Base-by-base conservation (phyloP, 2,113 vertebrate genomes). In the Amphilophus citrinellus region DNA sequence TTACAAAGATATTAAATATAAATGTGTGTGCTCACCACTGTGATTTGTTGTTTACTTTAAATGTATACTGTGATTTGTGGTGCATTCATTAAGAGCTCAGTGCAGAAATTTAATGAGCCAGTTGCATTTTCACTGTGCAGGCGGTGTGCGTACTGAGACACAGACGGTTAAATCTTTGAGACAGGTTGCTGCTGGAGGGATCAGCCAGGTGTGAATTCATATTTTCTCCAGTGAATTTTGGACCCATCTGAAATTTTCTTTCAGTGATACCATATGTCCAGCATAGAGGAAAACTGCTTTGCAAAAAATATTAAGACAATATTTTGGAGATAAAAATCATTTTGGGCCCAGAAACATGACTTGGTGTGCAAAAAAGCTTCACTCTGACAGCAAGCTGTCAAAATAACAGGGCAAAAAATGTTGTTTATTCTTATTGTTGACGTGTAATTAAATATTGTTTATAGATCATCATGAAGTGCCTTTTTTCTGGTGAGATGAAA, bases 1-100 rank as follows among this genome's bases (percentile, higher is more conserved):
- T 30, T 50, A 20, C 24, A 53, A 71, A 71, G 15, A 71, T 27
- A 71, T 71, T 71, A 53, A 71, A 50, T 30, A 47, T 17, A 61
- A n/a, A 77, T 86, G 63, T 61, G 27, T 30, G 39, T 39, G 30
- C 44, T 56, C 10, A 63, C 20, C 65, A 24, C 11, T 87, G 20
- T 88, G 79, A 73, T 77, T 78, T 85, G 17, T 86, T 87, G 57
- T 85, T 83, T 39, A 83, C 57, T 75, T 81, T 80, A 57, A 61
- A 60, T 65, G 47, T 84, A 42, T 84, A 57, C 83, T 24, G 17
- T 60, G 9, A 85, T 63, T 53, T 79, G 10, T 82, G 58, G 57
- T 27, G 18, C 35, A 57, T 63, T 83, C 76, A 77, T 13, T 59
- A 75, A 58, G 2, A 30, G n/a, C 58, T 82, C 17, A 76, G 60